Percentiles rank a stretch among this genome's conserved stretches.
phyloP scores from a whole-genome alignment of 2,113 vertebrate species.

The Stigmatopora argus region DNA sequence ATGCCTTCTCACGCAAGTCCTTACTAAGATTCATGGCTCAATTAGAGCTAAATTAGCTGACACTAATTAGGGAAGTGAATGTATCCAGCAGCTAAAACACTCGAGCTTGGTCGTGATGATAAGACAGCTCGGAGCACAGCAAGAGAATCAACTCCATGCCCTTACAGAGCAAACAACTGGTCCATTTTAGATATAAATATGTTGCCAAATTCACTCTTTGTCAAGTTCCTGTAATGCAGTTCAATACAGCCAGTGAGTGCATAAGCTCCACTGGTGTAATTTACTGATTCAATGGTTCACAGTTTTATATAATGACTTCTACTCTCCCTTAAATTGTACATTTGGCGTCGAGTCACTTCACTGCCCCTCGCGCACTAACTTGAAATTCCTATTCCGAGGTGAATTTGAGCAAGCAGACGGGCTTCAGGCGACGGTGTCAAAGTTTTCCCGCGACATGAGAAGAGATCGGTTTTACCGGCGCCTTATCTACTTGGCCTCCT shows the following conservation, averaged over 20 bases:
- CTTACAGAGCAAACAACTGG: background rate
- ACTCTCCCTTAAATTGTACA: slow-evolving; percentile 1
- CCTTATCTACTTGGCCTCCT: slow-evolving; percentile 7
- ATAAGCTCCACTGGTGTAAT: background rate
- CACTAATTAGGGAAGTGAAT: slow-evolving; percentile 10
- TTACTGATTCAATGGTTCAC: background rate
- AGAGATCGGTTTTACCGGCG: slow-evolving; percentile 10
- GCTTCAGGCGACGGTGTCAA: slow-evolving; percentile 20
- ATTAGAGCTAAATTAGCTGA: slow-evolving; percentile 19
- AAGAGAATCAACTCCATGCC: slow-evolving; percentile 2
- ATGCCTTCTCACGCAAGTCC: slow-evolving; percentile 1
- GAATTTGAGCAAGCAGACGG: slow-evolving; percentile 2
- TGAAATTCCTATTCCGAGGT: slow-evolving; percentile 10
- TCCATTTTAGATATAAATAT: background rate
- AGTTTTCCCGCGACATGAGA: slow-evolving; percentile 4
- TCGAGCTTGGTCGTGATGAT: slow-evolving; percentile 9
- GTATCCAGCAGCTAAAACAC: slow-evolving; percentile 6
- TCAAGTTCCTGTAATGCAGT: background rate
- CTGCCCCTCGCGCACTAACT: background rate
- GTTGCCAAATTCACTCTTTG: background rate
- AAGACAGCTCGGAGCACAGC: background rate
- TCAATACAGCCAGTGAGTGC: background rate
- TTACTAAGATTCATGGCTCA: slow-evolving; percentile 9
- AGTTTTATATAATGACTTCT: background rate
- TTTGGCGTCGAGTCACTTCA: background rate